These are phyloP conservation scores for Monodelphis domestica DNA, from an alignment of 2,797 vertebrate genomes.

Conservation along the genomic window DNA sequence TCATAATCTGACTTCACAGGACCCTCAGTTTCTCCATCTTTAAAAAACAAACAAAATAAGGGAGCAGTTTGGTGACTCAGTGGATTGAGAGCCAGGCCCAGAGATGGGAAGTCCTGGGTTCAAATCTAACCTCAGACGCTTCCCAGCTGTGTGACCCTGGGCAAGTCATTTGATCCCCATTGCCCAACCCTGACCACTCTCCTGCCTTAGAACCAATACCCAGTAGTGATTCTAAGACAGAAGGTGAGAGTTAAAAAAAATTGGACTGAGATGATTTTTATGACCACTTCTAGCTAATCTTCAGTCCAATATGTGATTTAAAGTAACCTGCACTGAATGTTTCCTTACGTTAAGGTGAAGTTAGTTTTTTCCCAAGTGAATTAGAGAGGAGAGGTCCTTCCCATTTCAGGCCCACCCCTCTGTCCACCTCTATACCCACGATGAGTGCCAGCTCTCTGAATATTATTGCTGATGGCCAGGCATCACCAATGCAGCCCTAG, in stretches of 20 bases:
- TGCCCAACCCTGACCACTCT: too few species aligned
- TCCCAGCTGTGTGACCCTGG: too few species aligned
- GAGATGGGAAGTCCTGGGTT: too few species aligned
- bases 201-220: too few species aligned
- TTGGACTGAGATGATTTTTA: neutral
- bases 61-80: too few species aligned
- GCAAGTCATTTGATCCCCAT: too few species aligned
- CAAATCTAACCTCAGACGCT: too few species aligned
- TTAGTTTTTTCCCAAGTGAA: constrained; percentile 53
- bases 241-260: too few species aligned
- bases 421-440: constrained; percentile 16
- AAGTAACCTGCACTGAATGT: constrained; percentile 27
- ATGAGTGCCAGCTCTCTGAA: constrained; percentile 57
- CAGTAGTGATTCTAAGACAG: too few species aligned
- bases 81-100: too few species aligned
- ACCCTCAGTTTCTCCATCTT: neutral
- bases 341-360: constrained; percentile 48
- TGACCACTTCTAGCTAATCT: neutral
- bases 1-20: neutral
- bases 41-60: too few species aligned
- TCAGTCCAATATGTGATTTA: constrained; percentile 1
- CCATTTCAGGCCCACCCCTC: constrained; percentile 16
- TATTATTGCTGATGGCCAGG: constrained; percentile 56
- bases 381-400: constrained; percentile 51
- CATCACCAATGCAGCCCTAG: constrained; percentile 51